Evolutionary conservation across 1,140 invertebrate genomes (phyloP), one percentile per base, ranked within the genome.

Genomic region (Panagrolaimus sp.): DNA sequence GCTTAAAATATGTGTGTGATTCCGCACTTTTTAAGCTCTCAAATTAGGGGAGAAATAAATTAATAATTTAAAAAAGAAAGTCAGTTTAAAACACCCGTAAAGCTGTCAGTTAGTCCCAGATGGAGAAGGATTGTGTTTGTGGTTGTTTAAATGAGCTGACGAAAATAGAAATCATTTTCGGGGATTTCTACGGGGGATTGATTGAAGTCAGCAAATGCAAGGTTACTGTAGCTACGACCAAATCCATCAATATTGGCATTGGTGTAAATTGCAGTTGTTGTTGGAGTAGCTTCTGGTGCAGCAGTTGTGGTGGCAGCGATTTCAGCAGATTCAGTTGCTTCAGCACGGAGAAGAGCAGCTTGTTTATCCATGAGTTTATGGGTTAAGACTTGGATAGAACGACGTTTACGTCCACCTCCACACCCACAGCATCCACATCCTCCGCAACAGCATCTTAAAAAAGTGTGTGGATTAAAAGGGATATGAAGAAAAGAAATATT

Each of bases 321-420:
- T 57, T 57, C 51, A 27, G 20, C 51, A 25, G 20, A 20, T 25
- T 20, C 51, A 27, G 51, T 20, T n/a, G n/a, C n/a, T 11, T 20
- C 9, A 27, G 51, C 51, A 23, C 51, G 51, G 4, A 67, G 7
- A 16, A 67, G 25, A 25, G 57, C 42, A 62, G 67, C 67, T 20
- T 63, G 53, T 46, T 68, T 65, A 46, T 68, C 57, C 67, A 68
- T 68, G 38, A 68, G 67, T 46, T 68, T 68, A 48, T 68, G 67
- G 31, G 67, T 42, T n/a, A 68, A 51, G 27, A 38, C 67, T 42
- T 38, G 31, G 57, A 68, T 46, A n/a, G 53, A 42, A 31, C 67
- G 51, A 20, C 67, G 51, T 46, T 68, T 68, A 43, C 67, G 67
- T 25, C 67, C 67, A 42, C 57, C 43, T 9, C 67, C 38, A 3